A percentile compares a stretch with the other conserved stretches of the same genome.
phyloP scores from a whole-genome alignment of 2,797 vertebrate species.

The Amblyopsis hoosieri region DNA sequence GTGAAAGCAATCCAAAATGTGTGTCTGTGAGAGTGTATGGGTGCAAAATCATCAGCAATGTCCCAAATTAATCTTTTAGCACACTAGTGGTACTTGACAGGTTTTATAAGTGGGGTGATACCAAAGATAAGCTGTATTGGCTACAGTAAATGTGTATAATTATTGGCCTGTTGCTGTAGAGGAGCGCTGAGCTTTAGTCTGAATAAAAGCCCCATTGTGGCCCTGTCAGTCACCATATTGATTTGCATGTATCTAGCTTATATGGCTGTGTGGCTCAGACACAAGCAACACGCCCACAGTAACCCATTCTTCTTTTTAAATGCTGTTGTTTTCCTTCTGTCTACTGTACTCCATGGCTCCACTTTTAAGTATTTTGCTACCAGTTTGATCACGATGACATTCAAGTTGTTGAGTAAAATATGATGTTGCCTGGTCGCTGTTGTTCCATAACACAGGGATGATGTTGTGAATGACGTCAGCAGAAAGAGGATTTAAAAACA shows the following conservation, averaged over 20 bases:
- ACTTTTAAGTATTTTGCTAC: constrained; percentile 52
- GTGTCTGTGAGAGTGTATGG: neutral
- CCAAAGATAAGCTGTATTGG: constrained; percentile 36
- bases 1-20: constrained; percentile 41
- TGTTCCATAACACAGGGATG: constrained; percentile 56
- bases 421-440: constrained; percentile 50
- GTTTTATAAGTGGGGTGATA: constrained; percentile 29
- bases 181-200: constrained; percentile 38
- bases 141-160: constrained; percentile 41
- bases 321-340: constrained; percentile 18
- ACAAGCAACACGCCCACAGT: constrained; percentile 36
- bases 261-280: constrained; percentile 46
- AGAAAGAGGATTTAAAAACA: constrained; percentile 68
- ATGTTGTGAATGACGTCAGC: constrained; percentile 72
- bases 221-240: constrained; percentile 57
- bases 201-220: constrained; percentile 55
- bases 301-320: constrained; percentile 24
- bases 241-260: constrained; percentile 63
- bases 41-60: neutral
- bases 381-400: constrained; percentile 68
- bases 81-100: constrained; percentile 31
- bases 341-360: constrained; percentile 15
- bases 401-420: constrained; percentile 41
- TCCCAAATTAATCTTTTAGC: constrained; percentile 43
- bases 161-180: constrained; percentile 52